These are phyloP conservation scores for Australoheros facetus DNA, from an alignment of 2,797 vertebrate genomes.

Conservation along the genomic window DNA sequence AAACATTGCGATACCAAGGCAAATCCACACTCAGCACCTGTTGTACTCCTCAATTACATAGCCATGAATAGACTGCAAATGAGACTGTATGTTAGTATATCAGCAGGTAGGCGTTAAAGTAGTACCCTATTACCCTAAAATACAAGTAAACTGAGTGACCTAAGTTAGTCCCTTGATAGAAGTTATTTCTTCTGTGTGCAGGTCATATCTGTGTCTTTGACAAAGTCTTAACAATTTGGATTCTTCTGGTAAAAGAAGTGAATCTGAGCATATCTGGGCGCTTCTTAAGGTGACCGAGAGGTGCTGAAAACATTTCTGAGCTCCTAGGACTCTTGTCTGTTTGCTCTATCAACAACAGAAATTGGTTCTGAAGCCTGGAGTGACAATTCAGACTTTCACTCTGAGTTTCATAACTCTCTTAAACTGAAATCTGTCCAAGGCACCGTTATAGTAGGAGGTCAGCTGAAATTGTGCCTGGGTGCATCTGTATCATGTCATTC, in stretches of 20 bases:
- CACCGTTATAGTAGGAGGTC: constrained; percentile 10
- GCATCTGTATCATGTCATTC: background rate
- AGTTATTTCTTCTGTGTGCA: background rate
- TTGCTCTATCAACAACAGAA: background rate
- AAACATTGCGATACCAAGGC: background rate
- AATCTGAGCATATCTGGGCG: constrained; percentile 6
- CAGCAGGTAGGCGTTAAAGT: background rate
- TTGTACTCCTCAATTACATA: background rate
- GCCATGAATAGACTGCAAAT: background rate
- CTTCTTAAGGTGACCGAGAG: background rate
- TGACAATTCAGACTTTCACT: constrained; percentile 19
- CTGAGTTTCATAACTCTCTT: background rate
- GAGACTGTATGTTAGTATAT: background rate
- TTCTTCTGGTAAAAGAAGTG: background rate
- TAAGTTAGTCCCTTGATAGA: background rate
- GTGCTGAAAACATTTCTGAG: background rate
- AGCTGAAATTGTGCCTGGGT: constrained; percentile 2
- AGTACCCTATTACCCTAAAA: too few relatives aligned
- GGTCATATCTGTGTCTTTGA: constrained; percentile 7
- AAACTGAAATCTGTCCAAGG: constrained; percentile 3
- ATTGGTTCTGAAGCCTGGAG: constrained; percentile 40
- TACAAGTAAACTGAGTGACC: background rate
- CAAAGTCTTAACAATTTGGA: background rate
- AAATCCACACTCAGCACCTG: background rate
- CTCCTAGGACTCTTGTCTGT: constrained; percentile 8